Evolutionary conservation across 1,140 invertebrate genomes (phyloP), one percentile per base, ranked within the genome.

Genomic region (Scylla paramamosain): DNA sequence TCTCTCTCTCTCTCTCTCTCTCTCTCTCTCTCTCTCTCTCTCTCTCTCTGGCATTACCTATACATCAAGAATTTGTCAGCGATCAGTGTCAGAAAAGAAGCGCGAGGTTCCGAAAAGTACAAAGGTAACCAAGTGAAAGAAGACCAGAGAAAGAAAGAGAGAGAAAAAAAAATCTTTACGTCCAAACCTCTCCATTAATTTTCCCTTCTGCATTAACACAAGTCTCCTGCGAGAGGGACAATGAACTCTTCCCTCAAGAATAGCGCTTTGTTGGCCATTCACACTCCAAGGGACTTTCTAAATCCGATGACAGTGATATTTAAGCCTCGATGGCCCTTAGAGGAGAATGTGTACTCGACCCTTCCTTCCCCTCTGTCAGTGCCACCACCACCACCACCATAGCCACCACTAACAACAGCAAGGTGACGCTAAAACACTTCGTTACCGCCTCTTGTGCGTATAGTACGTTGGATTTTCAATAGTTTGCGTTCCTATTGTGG

Each of bases 1-100:
- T 77, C 67, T 77, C 67, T 77, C 67, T 77, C 67, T 77, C 67
- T 77, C 67, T 77, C 67, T 77, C 67, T 77, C 67, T 77, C 67
- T 77, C 67, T 77, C 67, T 77, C 67, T 67, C 59, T 67, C 59
- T 67, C 59, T 67, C 59, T 67, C 59, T 77, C 67, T 77, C 67
- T 77, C 67, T n/a, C 67, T 77, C 67, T 77, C 67, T n/a, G 12
- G 1, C 67, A 7, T n/a, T 77, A 25, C 20, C 67, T n/a, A n/a
- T 77, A 7, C 25, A 77, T 77, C 16, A 77, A 77, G 6, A 77
- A 77, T n/a, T 0, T 77, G 67, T 77, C 67, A 77, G 12, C 20
- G 2, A 77, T 77, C 67, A 77, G 1, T 77, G 67, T 77, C 67
- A 77, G 25, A 77, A 77, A 77, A n/a, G 7, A n/a, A 20, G 25